phyloP scores from a whole-genome alignment of 2,797 vertebrate genomes.

The Pseudochaenichthys georgianus region DNA sequence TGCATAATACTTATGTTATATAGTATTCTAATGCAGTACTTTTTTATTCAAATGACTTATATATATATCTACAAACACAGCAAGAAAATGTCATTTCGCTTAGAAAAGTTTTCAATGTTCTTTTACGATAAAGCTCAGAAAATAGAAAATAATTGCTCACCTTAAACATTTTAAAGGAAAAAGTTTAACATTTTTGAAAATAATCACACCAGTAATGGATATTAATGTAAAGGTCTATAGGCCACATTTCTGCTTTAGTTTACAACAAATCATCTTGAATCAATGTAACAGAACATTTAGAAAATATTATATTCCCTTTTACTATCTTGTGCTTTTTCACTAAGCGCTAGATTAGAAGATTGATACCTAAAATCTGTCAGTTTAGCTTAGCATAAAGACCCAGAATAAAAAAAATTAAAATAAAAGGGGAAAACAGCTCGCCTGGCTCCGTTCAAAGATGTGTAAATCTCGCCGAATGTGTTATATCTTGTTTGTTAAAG shows the following conservation, averaged over 20 bases:
- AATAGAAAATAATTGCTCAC: not conserved
- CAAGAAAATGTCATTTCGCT: constrained; percentile 2
- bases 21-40: not conserved
- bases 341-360: too few relatives aligned
- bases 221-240: not conserved
- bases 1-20: too few relatives aligned
- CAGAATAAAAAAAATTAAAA: not conserved
- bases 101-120: not conserved
- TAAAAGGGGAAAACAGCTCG: not conserved
- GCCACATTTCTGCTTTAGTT: too few relatives aligned
- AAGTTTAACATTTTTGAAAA: too few relatives aligned
- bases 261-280: too few relatives aligned
- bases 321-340: not conserved
- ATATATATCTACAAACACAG: not conserved
- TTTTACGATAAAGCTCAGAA: too few relatives aligned
- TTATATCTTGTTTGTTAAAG: too few relatives aligned
- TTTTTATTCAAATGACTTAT: not conserved
- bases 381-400: not conserved
- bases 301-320: not conserved
- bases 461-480: too few relatives aligned
- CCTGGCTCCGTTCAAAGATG: too few relatives aligned
- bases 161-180: too few relatives aligned
- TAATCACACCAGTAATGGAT: not conserved
- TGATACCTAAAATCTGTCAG: not conserved
- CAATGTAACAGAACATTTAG: not conserved